Conservation (phyloP, 2,113 vertebrate species). For the Plestiodon gilberti region DNA sequence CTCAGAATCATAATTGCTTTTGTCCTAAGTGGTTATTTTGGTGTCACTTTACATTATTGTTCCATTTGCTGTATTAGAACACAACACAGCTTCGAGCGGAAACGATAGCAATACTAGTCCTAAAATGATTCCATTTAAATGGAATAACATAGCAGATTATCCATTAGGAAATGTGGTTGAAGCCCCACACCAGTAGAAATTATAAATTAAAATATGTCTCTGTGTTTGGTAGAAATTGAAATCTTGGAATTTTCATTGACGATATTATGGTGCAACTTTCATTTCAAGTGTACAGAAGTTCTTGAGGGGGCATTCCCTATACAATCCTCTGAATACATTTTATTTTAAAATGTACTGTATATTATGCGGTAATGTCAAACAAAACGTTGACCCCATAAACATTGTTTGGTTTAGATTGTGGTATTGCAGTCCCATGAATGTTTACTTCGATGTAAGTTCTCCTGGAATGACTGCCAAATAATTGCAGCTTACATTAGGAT, state of each 20-base stretch:
- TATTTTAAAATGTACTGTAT: no score
- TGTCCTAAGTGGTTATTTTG: constrained; percentile 24
- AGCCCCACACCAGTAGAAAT: background rate
- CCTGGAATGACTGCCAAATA: no score
- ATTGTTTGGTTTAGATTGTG: no score
- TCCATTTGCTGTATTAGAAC: background rate
- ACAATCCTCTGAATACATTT: background rate
- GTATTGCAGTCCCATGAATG: no score
- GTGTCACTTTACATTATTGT: constrained; percentile 22
- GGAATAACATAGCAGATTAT: background rate
- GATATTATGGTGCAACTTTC: background rate
- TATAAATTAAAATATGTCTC: background rate
- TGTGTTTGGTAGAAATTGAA: background rate
- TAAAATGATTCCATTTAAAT: constrained; percentile 17
- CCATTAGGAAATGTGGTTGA: background rate
- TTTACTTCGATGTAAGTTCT: no score
- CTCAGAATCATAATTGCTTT: constrained; percentile 17
- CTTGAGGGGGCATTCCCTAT: background rate
- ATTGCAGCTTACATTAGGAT: no score
- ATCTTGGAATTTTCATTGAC: background rate
- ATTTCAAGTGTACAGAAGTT: background rate
- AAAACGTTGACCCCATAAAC: background rate
- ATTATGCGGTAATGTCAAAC: background rate
- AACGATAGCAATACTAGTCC: background rate
- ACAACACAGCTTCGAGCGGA: constrained; percentile 16